Base-by-base conservation (phyloP, 2,888 invertebrate species). In the Dyspetes luteomarginatus region DNA sequence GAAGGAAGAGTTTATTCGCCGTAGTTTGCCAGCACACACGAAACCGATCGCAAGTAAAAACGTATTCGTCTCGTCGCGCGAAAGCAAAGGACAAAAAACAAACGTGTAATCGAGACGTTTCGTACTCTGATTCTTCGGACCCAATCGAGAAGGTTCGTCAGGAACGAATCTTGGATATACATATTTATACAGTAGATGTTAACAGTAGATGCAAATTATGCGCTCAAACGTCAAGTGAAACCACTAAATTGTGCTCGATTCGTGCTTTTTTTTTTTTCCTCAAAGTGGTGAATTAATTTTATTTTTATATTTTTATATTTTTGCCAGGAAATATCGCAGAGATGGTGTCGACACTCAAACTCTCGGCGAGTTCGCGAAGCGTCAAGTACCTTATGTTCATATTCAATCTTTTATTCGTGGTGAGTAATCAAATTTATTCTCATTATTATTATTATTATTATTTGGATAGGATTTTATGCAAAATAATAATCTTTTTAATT, bases 401-500 rank as follows among this genome's bases (percentile, higher is more conserved):
- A 64, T 95, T 96, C 87, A 97, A 96, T 92, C 93, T 95, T 82
- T 88, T 96, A 62, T 95, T 96, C 93, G 93, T 96, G 95, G 97
- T 97, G 92, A 95, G 95, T 93, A 67, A 73, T 73, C 9, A 24
- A 24, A 15, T 22, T 48, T 65, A 7, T n/a, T 2, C 0, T 52
- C 30, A 30, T 12, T 15, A 50, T 50, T 36, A 64, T 55, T n/a
- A 28, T 55, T n/a, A 9, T 19, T 1, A 41, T 4, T 22, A 22
- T 17, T 4, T 36, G 9, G 36, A 36, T 9, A 9, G 36, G 2
- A 12, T 12, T 36, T 9, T 1, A 36, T 36, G n/a, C n/a, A n/a
- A n/a, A n/a, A n/a, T n/a, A n/a, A n/a, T n/a, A n/a, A n/a, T n/a
- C n/a, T n/a, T n/a, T n/a, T n/a, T n/a, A n/a, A n/a, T n/a, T n/a